These are phyloP conservation scores for Cybosia mesomella DNA, from an alignment of 2,888 invertebrate genomes.

Conservation along the genomic window DNA sequence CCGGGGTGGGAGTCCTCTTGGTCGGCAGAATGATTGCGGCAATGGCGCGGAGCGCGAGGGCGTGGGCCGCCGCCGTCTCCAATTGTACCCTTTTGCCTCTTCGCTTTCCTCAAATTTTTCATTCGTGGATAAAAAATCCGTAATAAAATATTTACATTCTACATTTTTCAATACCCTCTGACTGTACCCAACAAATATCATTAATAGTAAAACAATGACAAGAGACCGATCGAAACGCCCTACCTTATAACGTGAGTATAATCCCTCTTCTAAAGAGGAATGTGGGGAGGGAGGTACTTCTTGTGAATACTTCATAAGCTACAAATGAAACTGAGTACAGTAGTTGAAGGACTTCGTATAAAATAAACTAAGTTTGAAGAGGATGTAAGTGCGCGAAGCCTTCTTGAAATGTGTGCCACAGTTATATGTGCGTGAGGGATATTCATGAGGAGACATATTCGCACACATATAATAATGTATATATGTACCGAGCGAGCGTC, in stretches of 20 bases:
- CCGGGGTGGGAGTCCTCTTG: too few species aligned
- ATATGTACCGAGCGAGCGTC: too few species aligned
- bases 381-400: slow-evolving; percentile 1
- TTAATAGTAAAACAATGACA: slow-evolving; percentile 17
- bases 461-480: not conserved
- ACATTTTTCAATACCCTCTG: not conserved
- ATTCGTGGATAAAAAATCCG: too few species aligned
- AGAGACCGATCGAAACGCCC: not conserved
- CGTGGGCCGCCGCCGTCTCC: too few species aligned
- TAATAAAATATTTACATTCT: not conserved
- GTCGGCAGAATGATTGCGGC: too few species aligned
- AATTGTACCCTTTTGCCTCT: too few species aligned
- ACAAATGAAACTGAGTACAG: slow-evolving; percentile 7
- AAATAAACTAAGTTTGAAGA: slow-evolving; percentile 13
- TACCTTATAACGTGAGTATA: not conserved
- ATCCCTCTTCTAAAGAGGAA: not conserved
- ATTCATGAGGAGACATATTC: not conserved
- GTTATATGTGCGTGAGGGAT: slow-evolving; percentile 10
- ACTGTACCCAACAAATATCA: slow-evolving; percentile 1
- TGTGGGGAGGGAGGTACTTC: slow-evolving; percentile 3
- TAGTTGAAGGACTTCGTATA: slow-evolving; percentile 1
- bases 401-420: slow-evolving; percentile 8
- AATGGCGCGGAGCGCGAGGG: too few species aligned
- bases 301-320: slow-evolving; percentile 15
- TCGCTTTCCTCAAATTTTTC: too few species aligned